These are phyloP conservation scores for Cepphus grylle DNA, from an alignment of 2,113 vertebrate genomes.

Conservation along the genomic window DNA sequence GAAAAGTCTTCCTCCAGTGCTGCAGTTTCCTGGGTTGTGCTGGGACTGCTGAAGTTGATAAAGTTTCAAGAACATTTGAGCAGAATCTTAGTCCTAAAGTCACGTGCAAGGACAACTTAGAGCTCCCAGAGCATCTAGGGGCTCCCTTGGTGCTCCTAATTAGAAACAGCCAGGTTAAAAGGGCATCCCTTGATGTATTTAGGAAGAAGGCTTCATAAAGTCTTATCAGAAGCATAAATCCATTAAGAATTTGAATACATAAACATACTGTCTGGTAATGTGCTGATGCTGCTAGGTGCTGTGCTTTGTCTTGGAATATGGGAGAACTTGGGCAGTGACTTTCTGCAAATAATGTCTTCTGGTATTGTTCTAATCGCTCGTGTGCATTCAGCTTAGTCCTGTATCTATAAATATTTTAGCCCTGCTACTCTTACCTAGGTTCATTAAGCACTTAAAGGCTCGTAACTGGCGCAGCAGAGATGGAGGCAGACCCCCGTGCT, in stretches of 20 bases:
- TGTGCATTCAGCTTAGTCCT: slow-evolving; percentile 21
- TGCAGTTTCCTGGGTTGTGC: not conserved
- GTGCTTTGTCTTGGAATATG: not conserved
- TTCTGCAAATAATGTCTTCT: not conserved
- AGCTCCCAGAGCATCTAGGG: not conserved
- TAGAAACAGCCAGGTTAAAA: not conserved
- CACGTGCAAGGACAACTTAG: not conserved
- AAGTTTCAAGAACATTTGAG: not conserved
- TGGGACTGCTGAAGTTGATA: not conserved
- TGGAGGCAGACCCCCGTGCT: not conserved
- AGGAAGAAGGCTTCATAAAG: not conserved
- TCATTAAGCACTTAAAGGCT: slow-evolving; percentile 46
- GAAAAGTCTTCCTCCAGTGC: not conserved
- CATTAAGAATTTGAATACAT: not conserved
- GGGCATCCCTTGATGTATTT: not conserved
- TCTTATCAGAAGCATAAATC: not conserved
- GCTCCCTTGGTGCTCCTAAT: not conserved
- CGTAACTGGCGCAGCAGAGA: not conserved
- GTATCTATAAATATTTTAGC: slow-evolving; percentile 53
- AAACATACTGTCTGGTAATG: not conserved
- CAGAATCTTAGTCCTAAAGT: not conserved
- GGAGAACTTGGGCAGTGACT: slow-evolving; percentile 9
- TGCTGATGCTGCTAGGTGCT: slow-evolving; percentile 33
- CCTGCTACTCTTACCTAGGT: slow-evolving; percentile 2
- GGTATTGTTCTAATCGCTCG: not conserved